Evolutionary conservation across 2,113 vertebrate species (phyloP).

Genomic region (Garra rufa): DNA sequence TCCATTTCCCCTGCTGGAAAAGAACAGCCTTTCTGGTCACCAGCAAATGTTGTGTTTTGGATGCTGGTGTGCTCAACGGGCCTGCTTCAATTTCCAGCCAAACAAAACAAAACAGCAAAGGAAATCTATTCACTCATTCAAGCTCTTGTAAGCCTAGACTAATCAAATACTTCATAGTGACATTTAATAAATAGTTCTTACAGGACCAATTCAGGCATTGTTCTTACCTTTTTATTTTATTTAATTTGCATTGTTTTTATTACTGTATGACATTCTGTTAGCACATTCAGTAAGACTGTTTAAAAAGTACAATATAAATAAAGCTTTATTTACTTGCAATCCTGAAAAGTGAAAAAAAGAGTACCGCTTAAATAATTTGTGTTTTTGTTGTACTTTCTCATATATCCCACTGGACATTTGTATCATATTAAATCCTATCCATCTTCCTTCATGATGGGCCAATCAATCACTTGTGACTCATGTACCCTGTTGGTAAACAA

Average conservation of each 20-base stretch:
- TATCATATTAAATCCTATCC: conserved; percentile 39
- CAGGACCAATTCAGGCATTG: neutral
- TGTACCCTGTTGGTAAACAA: conserved; percentile 53
- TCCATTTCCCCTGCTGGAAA: neutral
- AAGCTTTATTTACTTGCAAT: neutral
- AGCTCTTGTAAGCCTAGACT: neutral
- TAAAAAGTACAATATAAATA: neutral
- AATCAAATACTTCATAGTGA: neutral
- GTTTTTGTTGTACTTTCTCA: neutral
- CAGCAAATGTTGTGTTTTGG: neutral
- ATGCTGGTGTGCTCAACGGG: neutral
- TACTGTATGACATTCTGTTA: neutral
- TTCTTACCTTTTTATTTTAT: too few species aligned
- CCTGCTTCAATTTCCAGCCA: neutral
- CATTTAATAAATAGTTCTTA: neutral
- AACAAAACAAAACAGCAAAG: neutral
- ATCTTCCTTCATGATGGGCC: conserved; percentile 39
- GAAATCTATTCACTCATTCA: neutral
- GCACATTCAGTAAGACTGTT: too few species aligned
- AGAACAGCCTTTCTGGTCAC: neutral
- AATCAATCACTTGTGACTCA: conserved; percentile 67
- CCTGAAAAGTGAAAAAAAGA: neutral
- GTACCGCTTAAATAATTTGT: neutral
- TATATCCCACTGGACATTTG: neutral
- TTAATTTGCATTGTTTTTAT: neutral